These are phyloP conservation scores for Lysandra coridon DNA, from an alignment of 2,888 invertebrate species.

Conservation along the genomic window DNA sequence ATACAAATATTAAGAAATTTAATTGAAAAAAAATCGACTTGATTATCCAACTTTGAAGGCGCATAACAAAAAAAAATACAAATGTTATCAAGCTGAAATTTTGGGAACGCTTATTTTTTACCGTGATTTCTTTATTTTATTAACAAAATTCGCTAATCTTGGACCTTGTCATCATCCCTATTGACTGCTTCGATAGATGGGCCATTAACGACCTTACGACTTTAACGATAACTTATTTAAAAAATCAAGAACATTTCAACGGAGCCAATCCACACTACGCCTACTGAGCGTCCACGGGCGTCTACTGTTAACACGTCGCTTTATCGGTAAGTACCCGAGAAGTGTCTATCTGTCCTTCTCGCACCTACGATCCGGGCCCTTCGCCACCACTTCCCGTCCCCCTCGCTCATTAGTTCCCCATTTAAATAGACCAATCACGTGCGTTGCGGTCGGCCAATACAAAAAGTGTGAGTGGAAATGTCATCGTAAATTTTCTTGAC, in stretches of 20 bases:
- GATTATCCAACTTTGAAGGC: no score
- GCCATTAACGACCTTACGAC: no score
- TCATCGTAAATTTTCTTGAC: slow-evolving; percentile 70
- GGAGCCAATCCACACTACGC: slow-evolving; percentile 52
- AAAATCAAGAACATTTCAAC: background rate
- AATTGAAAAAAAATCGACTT: no score
- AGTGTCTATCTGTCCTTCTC: slow-evolving; percentile 73
- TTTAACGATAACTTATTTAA: background rate
- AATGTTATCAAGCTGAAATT: no score
- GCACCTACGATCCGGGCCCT: slow-evolving; percentile 47
- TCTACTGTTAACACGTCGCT: slow-evolving; percentile 64
- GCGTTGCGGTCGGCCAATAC: slow-evolving; percentile 72
- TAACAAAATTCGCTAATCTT: no score
- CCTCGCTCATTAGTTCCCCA: slow-evolving; percentile 63
- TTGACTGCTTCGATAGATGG: no score
- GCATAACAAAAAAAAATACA: no score
- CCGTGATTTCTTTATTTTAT: no score
- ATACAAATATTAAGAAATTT: no score
- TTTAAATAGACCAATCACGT: slow-evolving; percentile 71
- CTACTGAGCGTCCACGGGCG: slow-evolving; percentile 62
- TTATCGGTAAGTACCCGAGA: slow-evolving; percentile 72
- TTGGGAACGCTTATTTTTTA: no score
- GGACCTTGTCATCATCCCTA: no score
- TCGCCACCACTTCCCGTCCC: slow-evolving; percentile 55
- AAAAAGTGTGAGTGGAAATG: slow-evolving; percentile 71